Percentiles rank a stretch among this genome's conserved stretches.
Conservation (phyloP, 2,113 vertebrate species). For the Lasiurus cinereus region DNA sequence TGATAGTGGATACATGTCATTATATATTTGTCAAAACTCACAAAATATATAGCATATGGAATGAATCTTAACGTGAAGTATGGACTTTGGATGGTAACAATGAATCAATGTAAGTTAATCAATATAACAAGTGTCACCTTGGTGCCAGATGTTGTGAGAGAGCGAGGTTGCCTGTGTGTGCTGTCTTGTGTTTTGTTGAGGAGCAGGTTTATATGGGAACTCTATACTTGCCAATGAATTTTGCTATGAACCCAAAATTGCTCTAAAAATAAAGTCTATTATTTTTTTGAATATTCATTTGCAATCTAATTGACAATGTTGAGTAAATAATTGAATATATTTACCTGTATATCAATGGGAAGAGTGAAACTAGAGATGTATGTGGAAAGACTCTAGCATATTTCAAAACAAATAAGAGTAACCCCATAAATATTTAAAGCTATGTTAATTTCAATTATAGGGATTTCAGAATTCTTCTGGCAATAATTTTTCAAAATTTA, state of each 20-base stretch:
- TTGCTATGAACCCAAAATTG: not conserved
- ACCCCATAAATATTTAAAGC: not conserved
- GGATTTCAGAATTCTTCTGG: not conserved
- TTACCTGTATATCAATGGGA: not conserved
- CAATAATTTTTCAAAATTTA: slow-evolving; percentile 1
- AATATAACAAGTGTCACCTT: not conserved
- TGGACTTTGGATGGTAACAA: not conserved
- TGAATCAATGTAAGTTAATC: not conserved
- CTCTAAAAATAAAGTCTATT: not conserved
- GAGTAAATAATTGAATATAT: not conserved
- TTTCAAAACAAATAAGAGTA: slow-evolving; percentile 29
- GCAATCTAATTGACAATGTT: not conserved
- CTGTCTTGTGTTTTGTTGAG: not conserved
- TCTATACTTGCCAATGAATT: not conserved
- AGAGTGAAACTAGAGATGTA: not conserved
- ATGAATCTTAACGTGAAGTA: not conserved
- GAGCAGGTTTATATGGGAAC: not conserved
- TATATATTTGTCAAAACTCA: not conserved
- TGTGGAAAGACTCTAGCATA: not conserved
- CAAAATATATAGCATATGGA: not conserved
- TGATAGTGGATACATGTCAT: not conserved
- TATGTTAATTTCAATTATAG: not conserved
- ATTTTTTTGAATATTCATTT: not conserved
- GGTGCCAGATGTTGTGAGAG: not conserved
- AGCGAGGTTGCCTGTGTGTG: not conserved